Conservation (phyloP, 2,113 vertebrate species). For the Elachura formosa region DNA sequence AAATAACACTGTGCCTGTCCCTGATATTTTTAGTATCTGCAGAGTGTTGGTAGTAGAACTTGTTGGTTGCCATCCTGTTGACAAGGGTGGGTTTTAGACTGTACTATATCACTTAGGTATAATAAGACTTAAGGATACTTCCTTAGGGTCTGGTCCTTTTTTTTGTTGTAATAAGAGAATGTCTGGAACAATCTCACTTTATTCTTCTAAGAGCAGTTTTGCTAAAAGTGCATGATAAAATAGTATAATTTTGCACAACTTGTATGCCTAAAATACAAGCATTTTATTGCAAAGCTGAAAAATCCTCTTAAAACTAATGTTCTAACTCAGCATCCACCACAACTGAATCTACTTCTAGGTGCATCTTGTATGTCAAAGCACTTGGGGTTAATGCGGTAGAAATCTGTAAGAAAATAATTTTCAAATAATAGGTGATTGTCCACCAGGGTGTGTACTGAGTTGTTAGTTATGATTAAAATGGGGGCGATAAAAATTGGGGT, state of each 20-base stretch:
- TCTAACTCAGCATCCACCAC: slow-evolving; percentile 1
- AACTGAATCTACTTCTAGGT: neutral
- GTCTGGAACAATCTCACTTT: slow-evolving; percentile 58
- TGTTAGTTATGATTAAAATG: neutral
- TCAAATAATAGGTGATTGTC: neutral
- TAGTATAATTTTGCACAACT: slow-evolving; percentile 58
- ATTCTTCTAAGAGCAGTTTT: slow-evolving; percentile 60
- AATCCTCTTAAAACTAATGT: neutral
- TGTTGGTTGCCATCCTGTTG: slow-evolving; percentile 31
- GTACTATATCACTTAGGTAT: slow-evolving; percentile 19
- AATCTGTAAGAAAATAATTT: neutral
- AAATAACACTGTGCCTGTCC: slow-evolving; percentile 37
- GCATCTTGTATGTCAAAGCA: neutral
- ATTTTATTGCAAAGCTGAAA: slow-evolving; percentile 39
- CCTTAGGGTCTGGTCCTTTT: slow-evolving; percentile 5
- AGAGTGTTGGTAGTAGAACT: neutral
- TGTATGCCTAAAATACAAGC: slow-evolving; percentile 41
- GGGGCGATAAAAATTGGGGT: neutral
- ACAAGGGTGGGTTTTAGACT: slow-evolving; percentile 32
- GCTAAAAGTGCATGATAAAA: slow-evolving; percentile 39
- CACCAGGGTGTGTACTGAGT: neutral
- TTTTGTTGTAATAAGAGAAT: slow-evolving; percentile 53
- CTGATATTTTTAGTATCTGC: slow-evolving; percentile 15
- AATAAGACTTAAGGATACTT: slow-evolving; percentile 16
- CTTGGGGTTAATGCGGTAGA: neutral